Conservation (phyloP, 2,888 invertebrate species). For the Hyppa rectilinea region DNA sequence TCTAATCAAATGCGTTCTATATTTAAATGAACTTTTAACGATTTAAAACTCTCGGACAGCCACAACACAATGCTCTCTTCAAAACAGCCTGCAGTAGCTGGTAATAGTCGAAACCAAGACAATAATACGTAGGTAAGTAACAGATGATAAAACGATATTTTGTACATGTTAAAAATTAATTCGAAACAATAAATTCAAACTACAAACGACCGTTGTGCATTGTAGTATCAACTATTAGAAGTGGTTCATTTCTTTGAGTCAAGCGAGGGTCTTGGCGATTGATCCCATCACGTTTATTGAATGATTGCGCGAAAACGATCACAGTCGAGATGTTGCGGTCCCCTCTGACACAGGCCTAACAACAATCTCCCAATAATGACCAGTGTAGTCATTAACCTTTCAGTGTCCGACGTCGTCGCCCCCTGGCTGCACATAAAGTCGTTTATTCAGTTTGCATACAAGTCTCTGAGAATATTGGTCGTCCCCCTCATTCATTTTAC, state of each 20-base stretch:
- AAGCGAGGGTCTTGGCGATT: conserved; percentile 88
- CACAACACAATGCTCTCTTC: conserved; percentile 34
- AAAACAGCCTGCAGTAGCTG: neutral
- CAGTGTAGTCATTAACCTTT: conserved; percentile 82
- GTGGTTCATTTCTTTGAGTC: conserved; percentile 86
- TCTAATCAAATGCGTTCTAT: conserved; percentile 90
- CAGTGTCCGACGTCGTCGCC: conserved; percentile 68
- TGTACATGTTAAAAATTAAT: conserved; percentile 10
- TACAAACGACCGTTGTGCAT: conserved; percentile 43
- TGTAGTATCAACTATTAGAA: conserved; percentile 66
- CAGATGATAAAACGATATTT: neutral
- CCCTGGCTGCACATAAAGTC: conserved; percentile 54
- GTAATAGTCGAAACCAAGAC: neutral
- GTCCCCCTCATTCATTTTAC: conserved; percentile 34
- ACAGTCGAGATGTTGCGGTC: conserved; percentile 81
- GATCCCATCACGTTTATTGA: conserved; percentile 88
- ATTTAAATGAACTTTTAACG: conserved; percentile 89
- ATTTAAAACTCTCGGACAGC: conserved; percentile 70
- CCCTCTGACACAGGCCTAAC: conserved; percentile 79
- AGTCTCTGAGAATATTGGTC: conserved; percentile 25
- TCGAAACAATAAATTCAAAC: conserved; percentile 20
- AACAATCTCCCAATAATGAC: conserved; percentile 79
- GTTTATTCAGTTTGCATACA: conserved; percentile 59
- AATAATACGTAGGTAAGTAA: neutral
- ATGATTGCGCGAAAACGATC: conserved; percentile 90